Evolutionary conservation across 2,888 invertebrate species (phyloP), one percentile per base, ranked within the genome.

Genomic region (Papilio elwesi): DNA sequence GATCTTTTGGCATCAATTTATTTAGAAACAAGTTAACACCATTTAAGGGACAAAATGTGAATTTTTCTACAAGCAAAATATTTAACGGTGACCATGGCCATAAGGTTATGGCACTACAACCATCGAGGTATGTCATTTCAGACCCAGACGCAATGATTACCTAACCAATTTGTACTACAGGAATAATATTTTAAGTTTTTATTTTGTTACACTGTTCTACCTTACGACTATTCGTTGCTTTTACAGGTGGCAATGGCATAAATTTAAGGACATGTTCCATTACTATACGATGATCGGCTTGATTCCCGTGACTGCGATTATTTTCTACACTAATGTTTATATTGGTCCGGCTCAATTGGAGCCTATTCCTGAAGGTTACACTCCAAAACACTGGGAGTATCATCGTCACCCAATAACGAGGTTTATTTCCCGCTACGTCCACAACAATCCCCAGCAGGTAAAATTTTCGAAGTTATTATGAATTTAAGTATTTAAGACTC

Each of bases 361-460:
- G 0, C 96, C 97, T 79, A 97, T 97, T 52, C 98, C 98, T 38
- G 97, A 96, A 73, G 97, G 93, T 10, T 98, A 98, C 84, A 94
- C 85, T 26, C 99, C 99, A 0, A 96, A 98, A 86, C 94, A 97
- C 82, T 98, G 97, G 97, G 99, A 99, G 91, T 98, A 98, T 88
- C 94, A 96, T 79, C 95, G 94, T 65, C 93, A 94, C 75, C 94
- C 94, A 1, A 93, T 94, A 49, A 91, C 91, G 0, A 88, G 91
- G 76, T 92, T 92, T 79, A 89, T 92, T 68, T 87, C 93, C 26
- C 85, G 85, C 51, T 96, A 97, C 82, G 79, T 97, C 0, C 94
- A 95, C 70, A 87, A 89, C 59, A 95, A 94, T 74, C 96, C 96
- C 0, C 98, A 98, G 86, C 96, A 98, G 90, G 96, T 93, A 84